Conservation (phyloP, 2,888 invertebrate genomes). For the Heptascelio sp. region DNA sequence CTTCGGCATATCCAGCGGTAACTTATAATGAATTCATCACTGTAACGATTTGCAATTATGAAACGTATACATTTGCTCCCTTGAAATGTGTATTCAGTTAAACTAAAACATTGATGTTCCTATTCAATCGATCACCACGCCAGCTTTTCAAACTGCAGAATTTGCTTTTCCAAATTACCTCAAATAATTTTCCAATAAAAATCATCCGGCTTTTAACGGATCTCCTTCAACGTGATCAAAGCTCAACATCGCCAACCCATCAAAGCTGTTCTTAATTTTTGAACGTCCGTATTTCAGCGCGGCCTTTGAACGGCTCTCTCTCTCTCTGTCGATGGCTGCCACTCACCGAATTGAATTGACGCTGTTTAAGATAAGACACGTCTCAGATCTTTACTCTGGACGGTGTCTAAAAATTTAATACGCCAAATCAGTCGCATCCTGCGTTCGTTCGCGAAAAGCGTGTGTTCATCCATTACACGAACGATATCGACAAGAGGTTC, state of each 20-base stretch:
- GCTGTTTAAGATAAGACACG: background rate
- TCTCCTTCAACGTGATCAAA: background rate
- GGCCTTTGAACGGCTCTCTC: background rate
- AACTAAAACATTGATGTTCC: background rate
- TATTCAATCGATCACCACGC: background rate
- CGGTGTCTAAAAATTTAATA: slow-evolving; percentile 23
- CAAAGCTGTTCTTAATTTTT: slow-evolving; percentile 9
- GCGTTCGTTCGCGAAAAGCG: slow-evolving; percentile 20
- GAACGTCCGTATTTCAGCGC: background rate
- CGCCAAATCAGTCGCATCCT: slow-evolving; percentile 17
- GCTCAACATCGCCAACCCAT: slow-evolving; percentile 5
- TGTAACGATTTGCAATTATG: background rate
- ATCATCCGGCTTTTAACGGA: background rate
- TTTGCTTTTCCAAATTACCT: background rate
- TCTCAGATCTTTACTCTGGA: background rate
- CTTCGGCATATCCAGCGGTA: too few species aligned
- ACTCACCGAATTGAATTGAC: background rate
- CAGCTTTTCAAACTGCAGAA: background rate
- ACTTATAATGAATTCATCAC: background rate
- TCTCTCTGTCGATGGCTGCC: background rate
- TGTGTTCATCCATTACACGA: slow-evolving; percentile 32
- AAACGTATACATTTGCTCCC: background rate
- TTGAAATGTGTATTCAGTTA: background rate
- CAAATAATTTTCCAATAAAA: slow-evolving; percentile 17
- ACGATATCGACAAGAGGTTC: slow-evolving; percentile 47